Base-by-base conservation (phyloP, 2,113 vertebrate species). In the Oncorhynchus masou region DNA sequence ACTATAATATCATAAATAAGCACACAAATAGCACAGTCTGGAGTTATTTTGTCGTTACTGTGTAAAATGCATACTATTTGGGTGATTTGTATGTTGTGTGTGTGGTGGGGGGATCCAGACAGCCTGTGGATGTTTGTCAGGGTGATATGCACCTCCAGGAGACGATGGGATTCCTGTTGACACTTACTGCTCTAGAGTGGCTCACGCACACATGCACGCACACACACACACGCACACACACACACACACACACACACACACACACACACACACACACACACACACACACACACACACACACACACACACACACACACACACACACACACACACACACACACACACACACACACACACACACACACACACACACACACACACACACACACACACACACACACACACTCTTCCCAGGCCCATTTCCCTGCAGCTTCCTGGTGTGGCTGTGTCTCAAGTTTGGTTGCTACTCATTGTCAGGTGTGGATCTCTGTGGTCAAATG, bases 111-210 rank as follows among this genome's bases (percentile, higher is more conserved):
- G 29, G 75, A 45, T 45, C 39, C 39, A 68, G 64, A 54, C 57
- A 20, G 20, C 73, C 51, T n/a, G 59, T 71, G 34, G 45, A 22
- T 80, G 49, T 84, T 51, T 57, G 51, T 54, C 73, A 39, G 6
- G 49, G 72, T 9, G 25, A 72, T 62, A 62, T 34, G 19, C 54
- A 2, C 19, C 54, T 65, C 31, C 24, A 13, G 48, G 25, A 12
- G 25, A 64, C 80, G 75, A 84, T 79, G 31, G 2, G 39, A 70
- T 79, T 73, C 65, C 59, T 60, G 66, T 70, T 74, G 79, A 85
- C 81, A 77, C 74, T 65, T 77, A 5, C 25, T 45, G 54, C 51
- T 2, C 25, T 31, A 22, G 39, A 74, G 34, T 64, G 54, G 67
- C 62, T 39, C 48, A 15, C 22, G 5, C 60, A 64, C 60, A 64